These are phyloP conservation scores for Littorina saxatilis DNA, from an alignment of 1,140 invertebrate genomes.

Conservation along the genomic window DNA sequence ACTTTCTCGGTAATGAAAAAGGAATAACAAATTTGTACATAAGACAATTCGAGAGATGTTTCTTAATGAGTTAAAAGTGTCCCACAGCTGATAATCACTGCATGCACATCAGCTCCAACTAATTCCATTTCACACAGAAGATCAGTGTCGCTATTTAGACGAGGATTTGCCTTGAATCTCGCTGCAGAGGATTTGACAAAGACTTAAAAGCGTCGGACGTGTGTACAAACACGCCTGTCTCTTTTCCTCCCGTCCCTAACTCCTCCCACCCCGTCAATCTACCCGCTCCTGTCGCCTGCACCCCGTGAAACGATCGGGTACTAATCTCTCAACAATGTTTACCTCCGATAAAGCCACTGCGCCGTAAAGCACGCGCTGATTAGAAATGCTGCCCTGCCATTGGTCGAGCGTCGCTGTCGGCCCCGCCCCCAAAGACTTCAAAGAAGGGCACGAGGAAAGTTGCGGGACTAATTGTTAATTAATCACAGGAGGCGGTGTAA, in stretches of 20 bases:
- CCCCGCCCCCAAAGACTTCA: constrained; percentile 16
- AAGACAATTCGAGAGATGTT: too few species aligned
- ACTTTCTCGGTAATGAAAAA: too few species aligned
- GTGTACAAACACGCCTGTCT: neutral
- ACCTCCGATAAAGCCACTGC: constrained; percentile 10
- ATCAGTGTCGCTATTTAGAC: neutral
- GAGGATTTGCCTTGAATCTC: neutral
- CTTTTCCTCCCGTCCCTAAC: neutral
- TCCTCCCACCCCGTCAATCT: neutral
- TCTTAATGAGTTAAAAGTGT: too few species aligned
- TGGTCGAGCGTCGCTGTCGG: neutral
- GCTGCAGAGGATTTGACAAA: neutral
- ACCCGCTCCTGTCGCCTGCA: neutral
- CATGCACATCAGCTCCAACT: neutral
- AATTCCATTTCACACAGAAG: neutral
- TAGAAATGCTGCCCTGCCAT: neutral
- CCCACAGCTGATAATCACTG: too few species aligned
- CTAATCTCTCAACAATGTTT: constrained; percentile 17
- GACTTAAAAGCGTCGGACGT: neutral
- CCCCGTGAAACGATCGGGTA: neutral
- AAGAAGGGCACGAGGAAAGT: neutral
- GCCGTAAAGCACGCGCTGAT: constrained; percentile 23
- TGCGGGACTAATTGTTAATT: constrained; percentile 18
- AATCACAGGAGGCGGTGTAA: constrained; percentile 22
- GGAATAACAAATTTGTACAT: too few species aligned